Conservation (phyloP, 2,113 vertebrate species). For the Thamnophis sirtalis region DNA sequence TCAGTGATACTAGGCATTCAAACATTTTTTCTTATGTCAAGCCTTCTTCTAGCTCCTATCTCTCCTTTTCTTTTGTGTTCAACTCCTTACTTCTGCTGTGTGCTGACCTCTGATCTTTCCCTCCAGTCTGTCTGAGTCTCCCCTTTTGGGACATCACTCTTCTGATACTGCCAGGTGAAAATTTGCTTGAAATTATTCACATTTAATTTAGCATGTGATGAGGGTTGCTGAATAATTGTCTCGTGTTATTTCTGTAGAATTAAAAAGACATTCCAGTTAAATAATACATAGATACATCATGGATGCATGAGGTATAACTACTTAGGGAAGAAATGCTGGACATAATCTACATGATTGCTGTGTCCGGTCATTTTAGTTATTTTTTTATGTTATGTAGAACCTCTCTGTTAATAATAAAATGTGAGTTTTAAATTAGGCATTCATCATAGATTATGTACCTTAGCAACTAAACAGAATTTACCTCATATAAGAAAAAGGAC, state of each 20-base stretch:
- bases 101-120: slow-evolving; percentile 77
- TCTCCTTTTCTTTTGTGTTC: slow-evolving; percentile 64
- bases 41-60: slow-evolving; percentile 70
- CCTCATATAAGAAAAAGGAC: neutral
- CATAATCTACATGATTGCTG: neutral
- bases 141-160: slow-evolving; percentile 80
- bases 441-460: neutral
- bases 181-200: slow-evolving; percentile 42
- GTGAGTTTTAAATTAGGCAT: neutral
- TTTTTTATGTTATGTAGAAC: neutral
- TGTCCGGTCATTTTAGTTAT: neutral
- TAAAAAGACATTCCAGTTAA: slow-evolving; percentile 39
- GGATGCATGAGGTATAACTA: neutral
- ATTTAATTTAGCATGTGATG: slow-evolving; percentile 66
- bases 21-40: slow-evolving; percentile 55
- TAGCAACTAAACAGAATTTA: slow-evolving; percentile 10
- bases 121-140: slow-evolving; percentile 86
- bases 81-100: slow-evolving; percentile 62
- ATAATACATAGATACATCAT: neutral
- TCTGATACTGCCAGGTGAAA: slow-evolving; percentile 83
- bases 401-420: neutral
- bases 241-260: slow-evolving; percentile 9
- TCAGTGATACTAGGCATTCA: slow-evolving; percentile 53
- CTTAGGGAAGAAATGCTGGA: neutral
- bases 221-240: slow-evolving; percentile 45